Conservation (phyloP, 2,888 invertebrate genomes). For the Anodontia alba region DNA sequence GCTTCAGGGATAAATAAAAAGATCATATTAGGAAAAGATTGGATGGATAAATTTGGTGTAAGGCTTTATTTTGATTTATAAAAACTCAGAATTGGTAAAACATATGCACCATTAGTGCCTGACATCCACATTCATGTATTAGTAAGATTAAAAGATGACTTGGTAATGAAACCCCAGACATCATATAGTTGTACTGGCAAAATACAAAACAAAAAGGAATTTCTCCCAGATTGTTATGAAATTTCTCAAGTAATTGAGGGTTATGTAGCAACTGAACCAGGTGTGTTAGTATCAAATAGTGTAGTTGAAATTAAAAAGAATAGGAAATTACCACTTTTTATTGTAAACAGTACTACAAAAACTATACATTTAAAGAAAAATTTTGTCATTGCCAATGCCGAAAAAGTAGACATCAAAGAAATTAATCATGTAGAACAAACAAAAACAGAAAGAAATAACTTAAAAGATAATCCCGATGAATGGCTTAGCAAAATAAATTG, state of each 20-base stretch:
- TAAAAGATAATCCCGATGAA: not conserved
- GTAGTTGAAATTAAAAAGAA: not conserved
- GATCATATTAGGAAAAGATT: not conserved
- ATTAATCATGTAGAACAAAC: not conserved
- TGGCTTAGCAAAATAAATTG: not conserved
- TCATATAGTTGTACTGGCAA: not conserved
- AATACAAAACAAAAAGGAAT: slow-evolving; percentile 2
- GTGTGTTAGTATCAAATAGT: not conserved
- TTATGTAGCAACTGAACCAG: not conserved
- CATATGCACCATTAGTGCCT: not conserved
- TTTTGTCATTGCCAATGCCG: not conserved
- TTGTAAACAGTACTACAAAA: not conserved
- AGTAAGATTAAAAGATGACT: slow-evolving; percentile 8
- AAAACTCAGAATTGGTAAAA: not conserved
- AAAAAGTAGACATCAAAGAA: not conserved
- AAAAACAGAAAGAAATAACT: not conserved
- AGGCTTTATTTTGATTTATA: slow-evolving; percentile 2
- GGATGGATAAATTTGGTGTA: not conserved
- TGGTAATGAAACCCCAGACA: not conserved
- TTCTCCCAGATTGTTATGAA: not conserved
- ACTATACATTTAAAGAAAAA: not conserved
- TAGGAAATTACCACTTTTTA: not conserved
- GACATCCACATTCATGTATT: slow-evolving; percentile 2
- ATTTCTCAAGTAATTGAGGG: not conserved
- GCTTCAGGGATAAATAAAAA: slow-evolving; percentile 1